A percentile compares a stretch with the other conserved stretches of the same genome.
These are phyloP conservation scores for Clarias platycephalus DNA, from an alignment of 2,797 vertebrate species.

Conservation along the genomic window DNA sequence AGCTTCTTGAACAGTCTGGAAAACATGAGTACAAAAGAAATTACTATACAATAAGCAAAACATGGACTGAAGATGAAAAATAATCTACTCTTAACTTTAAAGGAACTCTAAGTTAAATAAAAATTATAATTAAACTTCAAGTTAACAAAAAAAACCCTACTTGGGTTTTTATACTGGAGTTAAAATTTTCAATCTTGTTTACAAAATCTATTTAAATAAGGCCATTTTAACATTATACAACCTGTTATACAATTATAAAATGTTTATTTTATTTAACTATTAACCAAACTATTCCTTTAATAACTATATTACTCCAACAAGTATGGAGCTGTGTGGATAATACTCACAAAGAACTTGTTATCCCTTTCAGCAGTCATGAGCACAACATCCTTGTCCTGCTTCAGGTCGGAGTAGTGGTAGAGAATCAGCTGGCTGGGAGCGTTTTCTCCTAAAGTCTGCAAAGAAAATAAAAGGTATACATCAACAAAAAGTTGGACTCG, in stretches of 20 bases:
- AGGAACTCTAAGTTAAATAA: not conserved
- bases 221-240: not conserved
- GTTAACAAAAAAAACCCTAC: not conserved
- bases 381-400: conserved; percentile 86
- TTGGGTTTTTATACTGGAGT: not conserved
- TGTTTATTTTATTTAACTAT: not conserved
- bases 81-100: not conserved
- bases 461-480: not conserved
- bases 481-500: not conserved
- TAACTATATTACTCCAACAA: not conserved
- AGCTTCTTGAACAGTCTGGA: conserved; percentile 85
- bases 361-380: conserved; percentile 95
- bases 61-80: not conserved
- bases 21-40: not conserved
- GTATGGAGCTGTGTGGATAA: not conserved
- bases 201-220: not conserved
- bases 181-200: not conserved
- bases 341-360: conserved; percentile 83
- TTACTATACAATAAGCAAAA: not conserved
- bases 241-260: not conserved
- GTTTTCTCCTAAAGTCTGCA: conserved; percentile 79
- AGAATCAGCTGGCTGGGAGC: conserved; percentile 90
- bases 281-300: not conserved
- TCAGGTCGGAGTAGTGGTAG: conserved; percentile 90
- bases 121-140: not conserved